phyloP scores from a whole-genome alignment of 2,113 vertebrate genomes.

The Athene noctua region DNA sequence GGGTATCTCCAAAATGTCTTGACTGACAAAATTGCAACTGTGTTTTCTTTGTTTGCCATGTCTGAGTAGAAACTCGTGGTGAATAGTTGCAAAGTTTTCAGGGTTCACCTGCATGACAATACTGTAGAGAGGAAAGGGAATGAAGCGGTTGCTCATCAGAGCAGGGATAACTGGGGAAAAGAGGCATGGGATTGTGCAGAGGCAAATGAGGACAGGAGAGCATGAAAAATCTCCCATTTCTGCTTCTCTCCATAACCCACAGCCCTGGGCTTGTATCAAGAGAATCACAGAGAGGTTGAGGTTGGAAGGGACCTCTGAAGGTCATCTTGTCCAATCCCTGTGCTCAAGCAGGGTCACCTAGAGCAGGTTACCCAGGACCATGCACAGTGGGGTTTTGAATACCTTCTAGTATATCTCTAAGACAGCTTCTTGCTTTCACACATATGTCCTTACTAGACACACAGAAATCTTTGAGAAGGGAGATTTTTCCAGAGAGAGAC shows the following conservation, averaged over 20 bases:
- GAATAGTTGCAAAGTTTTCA: not conserved
- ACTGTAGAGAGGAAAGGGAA: not conserved
- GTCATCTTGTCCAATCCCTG: not conserved
- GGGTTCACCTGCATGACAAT: not conserved
- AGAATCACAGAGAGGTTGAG: not conserved
- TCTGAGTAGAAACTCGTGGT: not conserved
- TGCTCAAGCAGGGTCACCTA: not conserved
- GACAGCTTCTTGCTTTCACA: not conserved
- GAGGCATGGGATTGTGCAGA: not conserved
- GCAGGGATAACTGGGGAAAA: not conserved
- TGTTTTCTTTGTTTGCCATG: not conserved
- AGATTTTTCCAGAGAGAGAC: not conserved
- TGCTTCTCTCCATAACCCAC: not conserved
- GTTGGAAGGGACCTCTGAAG: not conserved
- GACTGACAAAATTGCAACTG: not conserved
- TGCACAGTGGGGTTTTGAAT: fast-evolving
- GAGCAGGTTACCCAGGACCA: not conserved
- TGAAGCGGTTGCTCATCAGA: not conserved
- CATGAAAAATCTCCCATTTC: fast-evolving
- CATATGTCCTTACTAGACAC: not conserved
- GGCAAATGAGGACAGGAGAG: not conserved
- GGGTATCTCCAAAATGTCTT: not conserved
- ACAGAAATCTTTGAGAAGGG: not conserved
- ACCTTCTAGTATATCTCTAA: not conserved
- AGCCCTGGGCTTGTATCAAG: not conserved